Percentiles rank a stretch among this genome's conserved stretches.
Evolutionary conservation across 1,140 invertebrate species (phyloP).

Genomic region (Pteromalus puparum): DNA sequence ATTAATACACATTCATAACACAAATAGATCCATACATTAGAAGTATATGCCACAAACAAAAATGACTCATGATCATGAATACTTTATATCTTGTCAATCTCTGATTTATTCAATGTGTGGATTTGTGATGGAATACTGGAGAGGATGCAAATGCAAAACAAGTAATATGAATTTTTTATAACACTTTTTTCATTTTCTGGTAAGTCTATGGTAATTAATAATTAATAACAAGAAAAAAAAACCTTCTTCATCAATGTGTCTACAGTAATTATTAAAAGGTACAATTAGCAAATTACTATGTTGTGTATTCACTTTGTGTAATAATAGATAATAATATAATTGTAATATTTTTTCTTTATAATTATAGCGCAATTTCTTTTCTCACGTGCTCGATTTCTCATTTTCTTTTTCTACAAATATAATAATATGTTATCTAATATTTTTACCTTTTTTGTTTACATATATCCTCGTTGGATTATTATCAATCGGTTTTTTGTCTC

Average conservation of each 20-base stretch:
- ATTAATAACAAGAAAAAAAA: conserved; percentile 75
- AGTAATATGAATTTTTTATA: conserved; percentile 71
- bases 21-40: too few species aligned
- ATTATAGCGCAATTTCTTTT: conserved; percentile 71
- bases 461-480: conserved; percentile 71
- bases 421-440: conserved; percentile 74
- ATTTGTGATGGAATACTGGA: conserved; percentile 19
- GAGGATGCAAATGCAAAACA: conserved; percentile 61
- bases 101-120: background rate
- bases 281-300: conserved; percentile 76
- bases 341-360: conserved; percentile 71
- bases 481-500: conserved; percentile 66
- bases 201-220: conserved; percentile 74
- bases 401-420: conserved; percentile 71
- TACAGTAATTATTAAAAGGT: conserved; percentile 76
- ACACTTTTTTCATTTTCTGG: conserved; percentile 73
- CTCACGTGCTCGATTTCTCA: conserved; percentile 67
- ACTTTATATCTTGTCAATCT: too few species aligned
- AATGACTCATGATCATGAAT: too few species aligned
- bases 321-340: conserved; percentile 75
- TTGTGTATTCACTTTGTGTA: conserved; percentile 75
- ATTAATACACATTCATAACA: too few species aligned
- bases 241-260: conserved; percentile 73
- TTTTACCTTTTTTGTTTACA: conserved; percentile 67
- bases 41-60: too few species aligned